A percentile compares a stretch with the other conserved stretches of the same genome.
phyloP scores from a whole-genome alignment of 2,888 invertebrate species.

The Aleiodes testaceus region DNA sequence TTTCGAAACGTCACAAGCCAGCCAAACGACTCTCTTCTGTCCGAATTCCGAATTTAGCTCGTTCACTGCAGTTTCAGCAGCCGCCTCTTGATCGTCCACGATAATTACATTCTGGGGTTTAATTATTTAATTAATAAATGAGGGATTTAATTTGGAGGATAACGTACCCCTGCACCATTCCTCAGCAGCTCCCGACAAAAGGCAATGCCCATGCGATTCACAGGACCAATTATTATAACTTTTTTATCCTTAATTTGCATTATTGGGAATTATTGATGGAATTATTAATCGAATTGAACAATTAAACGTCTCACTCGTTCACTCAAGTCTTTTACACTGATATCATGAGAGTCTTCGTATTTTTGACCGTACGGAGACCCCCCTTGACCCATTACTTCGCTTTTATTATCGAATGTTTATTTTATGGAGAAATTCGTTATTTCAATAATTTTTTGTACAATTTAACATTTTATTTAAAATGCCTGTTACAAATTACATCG shows the following conservation, averaged over 20 bases:
- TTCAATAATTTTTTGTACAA: background rate
- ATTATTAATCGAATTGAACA: constrained; percentile 2
- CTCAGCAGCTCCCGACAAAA: constrained; percentile 64
- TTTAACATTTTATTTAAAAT: constrained; percentile 30
- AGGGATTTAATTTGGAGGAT: constrained; percentile 10
- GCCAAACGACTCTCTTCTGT: constrained; percentile 60
- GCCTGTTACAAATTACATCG: constrained; percentile 20
- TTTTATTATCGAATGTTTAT: constrained; percentile 14
- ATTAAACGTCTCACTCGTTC: background rate
- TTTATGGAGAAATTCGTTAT: background rate
- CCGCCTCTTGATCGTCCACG: constrained; percentile 58
- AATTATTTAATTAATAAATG: too few relatives aligned
- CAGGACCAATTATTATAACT: constrained; percentile 65
- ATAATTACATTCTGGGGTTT: constrained; percentile 60
- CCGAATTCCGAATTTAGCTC: constrained; percentile 64
- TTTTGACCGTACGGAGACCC: constrained; percentile 3
- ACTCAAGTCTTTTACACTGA: background rate
- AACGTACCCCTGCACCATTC: constrained; percentile 65
- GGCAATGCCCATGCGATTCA: constrained; percentile 61
- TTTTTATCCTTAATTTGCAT: constrained; percentile 70
- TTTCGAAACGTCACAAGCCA: constrained; percentile 64
- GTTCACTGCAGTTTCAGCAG: constrained; percentile 56
- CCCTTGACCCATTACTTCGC: constrained; percentile 24
- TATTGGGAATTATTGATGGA: constrained; percentile 5
- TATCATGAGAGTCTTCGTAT: constrained; percentile 7